These are phyloP conservation scores for Drosophila meridiana DNA, from an alignment of 2,888 invertebrate species.

Conservation along the genomic window DNA sequence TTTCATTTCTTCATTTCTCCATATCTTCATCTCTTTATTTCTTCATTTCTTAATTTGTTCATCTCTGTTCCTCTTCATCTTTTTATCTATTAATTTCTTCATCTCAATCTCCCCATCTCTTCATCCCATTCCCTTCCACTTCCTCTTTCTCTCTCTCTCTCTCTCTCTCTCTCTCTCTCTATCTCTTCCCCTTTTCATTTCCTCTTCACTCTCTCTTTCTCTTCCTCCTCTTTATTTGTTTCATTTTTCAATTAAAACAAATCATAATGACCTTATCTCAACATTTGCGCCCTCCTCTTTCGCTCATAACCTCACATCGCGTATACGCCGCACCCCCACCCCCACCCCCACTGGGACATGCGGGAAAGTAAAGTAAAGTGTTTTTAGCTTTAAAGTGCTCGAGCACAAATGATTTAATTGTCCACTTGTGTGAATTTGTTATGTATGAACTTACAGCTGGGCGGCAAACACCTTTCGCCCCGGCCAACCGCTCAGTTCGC, in stretches of 20 bases:
- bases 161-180: background rate
- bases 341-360: background rate
- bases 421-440: conserved; percentile 35
- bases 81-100: no score
- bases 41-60: no score
- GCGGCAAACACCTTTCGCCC: conserved; percentile 8
- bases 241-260: background rate
- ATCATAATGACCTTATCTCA: background rate
- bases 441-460: conserved; percentile 37
- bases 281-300: background rate
- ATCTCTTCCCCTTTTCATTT: background rate
- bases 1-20: no score
- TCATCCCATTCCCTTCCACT: background rate
- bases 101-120: background rate
- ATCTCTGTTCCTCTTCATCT: no score
- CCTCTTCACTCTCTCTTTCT: background rate
- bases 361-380: background rate
- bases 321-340: background rate
- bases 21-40: no score
- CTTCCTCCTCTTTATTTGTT: background rate
- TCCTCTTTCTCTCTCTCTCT: background rate
- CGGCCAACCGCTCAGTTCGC: background rate
- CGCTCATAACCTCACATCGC: background rate
- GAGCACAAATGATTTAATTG: conserved; percentile 13
- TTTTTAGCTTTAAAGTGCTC: background rate